Evolutionary conservation across 2,797 vertebrate genomes (phyloP).

Genomic region (Semotilus atromaculatus): DNA sequence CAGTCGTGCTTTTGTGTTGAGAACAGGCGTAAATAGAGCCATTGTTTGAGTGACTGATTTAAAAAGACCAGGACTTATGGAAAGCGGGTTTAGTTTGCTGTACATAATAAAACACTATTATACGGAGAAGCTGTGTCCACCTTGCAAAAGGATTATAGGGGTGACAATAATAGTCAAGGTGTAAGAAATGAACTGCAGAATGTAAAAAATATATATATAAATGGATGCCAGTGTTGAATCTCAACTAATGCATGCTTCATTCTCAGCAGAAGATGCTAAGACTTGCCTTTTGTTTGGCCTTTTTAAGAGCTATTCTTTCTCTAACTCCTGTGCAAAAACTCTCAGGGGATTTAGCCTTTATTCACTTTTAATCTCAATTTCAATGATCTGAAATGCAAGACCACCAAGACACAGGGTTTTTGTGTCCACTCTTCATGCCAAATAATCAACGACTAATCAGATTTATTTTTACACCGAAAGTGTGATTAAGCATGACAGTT

Average conservation of each 20-base stretch:
- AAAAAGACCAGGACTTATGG: slow-evolving; percentile 38
- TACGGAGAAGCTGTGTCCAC: neutral
- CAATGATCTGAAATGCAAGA: slow-evolving; percentile 48
- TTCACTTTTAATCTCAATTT: slow-evolving; percentile 35
- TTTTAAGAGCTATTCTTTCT: slow-evolving; percentile 25
- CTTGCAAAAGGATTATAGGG: slow-evolving; percentile 26
- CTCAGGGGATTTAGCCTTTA: slow-evolving; percentile 17
- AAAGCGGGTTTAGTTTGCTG: slow-evolving; percentile 27
- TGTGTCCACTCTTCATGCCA: slow-evolving; percentile 6
- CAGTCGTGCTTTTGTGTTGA: slow-evolving; percentile 56
- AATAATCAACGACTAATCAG: slow-evolving; percentile 11
- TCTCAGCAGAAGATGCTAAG: slow-evolving; percentile 14
- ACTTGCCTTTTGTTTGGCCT: slow-evolving; percentile 30
- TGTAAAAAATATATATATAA: neutral
- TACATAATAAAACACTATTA: slow-evolving; percentile 15
- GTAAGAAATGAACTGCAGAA: neutral
- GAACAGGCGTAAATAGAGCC: slow-evolving; percentile 58
- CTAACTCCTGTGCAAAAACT: slow-evolving; percentile 10
- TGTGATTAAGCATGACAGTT: slow-evolving; percentile 9
- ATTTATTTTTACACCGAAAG: neutral
- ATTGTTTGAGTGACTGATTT: slow-evolving; percentile 63
- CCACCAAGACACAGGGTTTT: slow-evolving; percentile 44
- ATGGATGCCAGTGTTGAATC: neutral
- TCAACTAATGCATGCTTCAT: slow-evolving; percentile 1
- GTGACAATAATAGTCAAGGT: slow-evolving; percentile 14